Conservation (phyloP, 2,888 invertebrate genomes). For the Agonopterix alstromeriana region DNA sequence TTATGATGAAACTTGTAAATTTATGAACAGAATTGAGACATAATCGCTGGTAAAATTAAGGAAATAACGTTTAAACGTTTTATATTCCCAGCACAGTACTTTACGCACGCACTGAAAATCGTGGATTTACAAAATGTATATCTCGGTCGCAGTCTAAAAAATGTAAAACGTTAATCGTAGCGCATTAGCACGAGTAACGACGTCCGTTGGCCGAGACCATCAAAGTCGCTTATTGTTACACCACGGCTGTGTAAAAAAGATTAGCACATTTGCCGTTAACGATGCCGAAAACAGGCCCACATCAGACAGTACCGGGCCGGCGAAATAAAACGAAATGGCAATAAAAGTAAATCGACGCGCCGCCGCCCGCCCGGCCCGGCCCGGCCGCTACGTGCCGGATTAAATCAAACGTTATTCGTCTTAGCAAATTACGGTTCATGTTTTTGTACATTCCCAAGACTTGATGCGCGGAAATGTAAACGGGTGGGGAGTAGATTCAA, state of each 20-base stretch:
- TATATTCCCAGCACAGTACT: constrained; percentile 6
- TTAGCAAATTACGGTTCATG: constrained; percentile 70
- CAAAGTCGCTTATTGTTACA: constrained; percentile 54
- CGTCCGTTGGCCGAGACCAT: constrained; percentile 39
- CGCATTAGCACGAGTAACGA: constrained; percentile 50
- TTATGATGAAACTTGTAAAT: too few relatives aligned
- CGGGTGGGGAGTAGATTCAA: constrained; percentile 42
- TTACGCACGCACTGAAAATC: background rate
- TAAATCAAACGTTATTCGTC: constrained; percentile 74
- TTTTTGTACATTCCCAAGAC: constrained; percentile 55
- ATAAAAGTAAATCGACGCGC: constrained; percentile 71
- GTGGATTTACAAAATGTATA: constrained; percentile 11
- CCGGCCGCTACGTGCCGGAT: constrained; percentile 59
- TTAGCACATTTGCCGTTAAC: constrained; percentile 72
- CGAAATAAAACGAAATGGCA: constrained; percentile 69
- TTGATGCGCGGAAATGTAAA: constrained; percentile 53
- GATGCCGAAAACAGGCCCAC: constrained; percentile 67
- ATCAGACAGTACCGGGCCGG: constrained; percentile 38
- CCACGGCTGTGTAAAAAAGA: constrained; percentile 62
- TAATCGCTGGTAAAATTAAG: background rate
- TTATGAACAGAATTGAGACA: background rate
- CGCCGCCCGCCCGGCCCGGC: constrained; percentile 26
- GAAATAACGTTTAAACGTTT: background rate
- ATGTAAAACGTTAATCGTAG: constrained; percentile 51
- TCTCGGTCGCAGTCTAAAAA: constrained; percentile 25